Base-by-base conservation (phyloP, 1,140 invertebrate genomes). In the Carposina sasakii region DNA sequence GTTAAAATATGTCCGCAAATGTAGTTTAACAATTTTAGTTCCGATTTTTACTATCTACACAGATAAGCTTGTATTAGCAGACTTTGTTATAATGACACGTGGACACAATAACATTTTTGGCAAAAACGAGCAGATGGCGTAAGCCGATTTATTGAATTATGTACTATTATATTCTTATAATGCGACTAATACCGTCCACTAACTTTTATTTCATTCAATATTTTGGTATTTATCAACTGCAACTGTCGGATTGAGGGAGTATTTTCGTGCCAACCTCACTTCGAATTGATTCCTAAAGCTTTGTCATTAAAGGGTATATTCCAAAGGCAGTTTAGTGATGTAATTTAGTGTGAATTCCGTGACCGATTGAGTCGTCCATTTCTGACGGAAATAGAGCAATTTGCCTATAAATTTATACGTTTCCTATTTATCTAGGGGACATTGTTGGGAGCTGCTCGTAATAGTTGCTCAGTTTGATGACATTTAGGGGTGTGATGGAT, bases 341-440 rank as follows among this genome's bases (percentile, higher is more conserved):
- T 57, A 63, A 67, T 71, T 67, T n/a, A n/a, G 73, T 82, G 67
- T 60, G 1, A 28, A 71, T 59, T 62, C 65, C 60, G 64, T 73
- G 65, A 67, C 76, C 58, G 73, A 82, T 79, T 67, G 74, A 75
- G 61, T 69, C 63, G 68, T 76, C 66, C 61, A 60, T 70, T 68
- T 69, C 54, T 48, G 44, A 36, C 67, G 76, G 76, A 82, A 82
- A 82, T 78, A 57, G 75, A 79, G 68, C 76, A 71, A 78, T 79
- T 79, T 68, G 39, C 48, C 39, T 52, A 54, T 57, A 57, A 76
- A 79, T 77, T 73, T 75, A 76, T 79, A 60, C 60, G 59, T 63
- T 75, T 75, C 70, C 70, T 67, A 71, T 75, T 69, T 70, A 67
- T 76, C 74, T 65, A 63, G 68, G 63, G 63, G n/a, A n/a, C n/a